phyloP scores from a whole-genome alignment of 2,888 invertebrate species.

The Apeira syringaria region DNA sequence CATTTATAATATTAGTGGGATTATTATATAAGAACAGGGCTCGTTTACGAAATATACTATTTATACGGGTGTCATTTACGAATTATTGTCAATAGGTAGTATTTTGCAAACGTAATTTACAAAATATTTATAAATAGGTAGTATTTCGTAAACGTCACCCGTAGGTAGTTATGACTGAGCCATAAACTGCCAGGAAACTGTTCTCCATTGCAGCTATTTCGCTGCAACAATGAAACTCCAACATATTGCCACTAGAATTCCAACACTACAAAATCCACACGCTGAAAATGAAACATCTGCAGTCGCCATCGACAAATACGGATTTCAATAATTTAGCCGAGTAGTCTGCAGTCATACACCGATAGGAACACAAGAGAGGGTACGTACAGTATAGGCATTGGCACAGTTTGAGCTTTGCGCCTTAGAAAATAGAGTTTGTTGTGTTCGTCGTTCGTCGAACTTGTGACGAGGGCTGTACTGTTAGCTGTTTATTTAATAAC shows the following conservation, averaged over 20 bases:
- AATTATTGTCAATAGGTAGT: no score
- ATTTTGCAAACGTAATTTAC: no score
- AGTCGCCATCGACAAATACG: constrained; percentile 43
- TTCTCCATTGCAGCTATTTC: constrained; percentile 4
- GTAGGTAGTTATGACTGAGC: no score
- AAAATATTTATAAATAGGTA: no score
- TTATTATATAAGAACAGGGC: no score
- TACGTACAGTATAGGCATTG: constrained; percentile 26
- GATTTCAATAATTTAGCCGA: constrained; percentile 56
- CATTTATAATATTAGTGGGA: no score
- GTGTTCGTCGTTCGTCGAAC: constrained; percentile 4
- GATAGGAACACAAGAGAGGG: constrained; percentile 52
- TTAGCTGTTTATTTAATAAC: constrained; percentile 75
- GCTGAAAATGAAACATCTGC: constrained; percentile 41
- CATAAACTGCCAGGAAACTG: no score
- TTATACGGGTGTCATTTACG: no score
- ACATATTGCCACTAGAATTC: constrained; percentile 18
- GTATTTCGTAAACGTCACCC: no score
- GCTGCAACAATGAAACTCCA: not conserved
- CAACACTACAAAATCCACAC: constrained; percentile 22
- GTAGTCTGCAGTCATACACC: constrained; percentile 45
- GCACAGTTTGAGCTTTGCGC: constrained; percentile 9
- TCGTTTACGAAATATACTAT: no score
- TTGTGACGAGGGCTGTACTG: constrained; percentile 28
- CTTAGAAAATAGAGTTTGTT: constrained; percentile 6